Evolutionary conservation across 2,113 vertebrate species (phyloP).

Genomic region (Carettochelys insculpta): DNA sequence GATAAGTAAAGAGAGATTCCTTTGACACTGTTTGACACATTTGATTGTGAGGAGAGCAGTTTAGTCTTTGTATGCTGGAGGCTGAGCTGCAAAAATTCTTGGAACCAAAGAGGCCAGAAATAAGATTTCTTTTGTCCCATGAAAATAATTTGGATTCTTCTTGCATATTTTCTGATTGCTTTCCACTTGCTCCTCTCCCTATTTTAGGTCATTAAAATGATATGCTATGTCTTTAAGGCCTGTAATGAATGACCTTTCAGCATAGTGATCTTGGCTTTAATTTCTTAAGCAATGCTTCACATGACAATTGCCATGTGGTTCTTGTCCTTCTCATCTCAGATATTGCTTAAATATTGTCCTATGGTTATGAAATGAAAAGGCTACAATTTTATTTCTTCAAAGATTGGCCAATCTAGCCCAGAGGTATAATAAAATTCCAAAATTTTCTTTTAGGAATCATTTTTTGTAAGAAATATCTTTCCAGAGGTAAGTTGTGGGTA

Average conservation of each 20-base stretch:
- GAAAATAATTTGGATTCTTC: background rate
- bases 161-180: background rate
- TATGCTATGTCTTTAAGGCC: slow-evolving; percentile 79
- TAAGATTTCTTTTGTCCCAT: background rate
- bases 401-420: slow-evolving; percentile 89
- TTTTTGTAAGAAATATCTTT: slow-evolving; percentile 93
- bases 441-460: slow-evolving; percentile 90
- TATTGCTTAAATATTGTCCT: slow-evolving; percentile 87
- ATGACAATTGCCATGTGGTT: slow-evolving; percentile 70
- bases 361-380: slow-evolving; percentile 93
- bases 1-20: background rate
- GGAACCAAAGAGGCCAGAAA: background rate
- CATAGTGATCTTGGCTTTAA: slow-evolving; percentile 74
- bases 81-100: background rate
- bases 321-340: slow-evolving; percentile 82
- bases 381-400: slow-evolving; percentile 94
- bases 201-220: slow-evolving; percentile 1
- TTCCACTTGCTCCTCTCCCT: background rate
- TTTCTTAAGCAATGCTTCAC: slow-evolving; percentile 76
- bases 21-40: background rate
- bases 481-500: slow-evolving; percentile 86
- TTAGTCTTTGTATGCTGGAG: background rate
- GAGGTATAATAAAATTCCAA: slow-evolving; percentile 94
- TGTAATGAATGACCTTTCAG: slow-evolving; percentile 80
- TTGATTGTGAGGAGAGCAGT: background rate